phyloP scores from a whole-genome alignment of 2,797 vertebrate species.

The Hydrolagus colliei region DNA sequence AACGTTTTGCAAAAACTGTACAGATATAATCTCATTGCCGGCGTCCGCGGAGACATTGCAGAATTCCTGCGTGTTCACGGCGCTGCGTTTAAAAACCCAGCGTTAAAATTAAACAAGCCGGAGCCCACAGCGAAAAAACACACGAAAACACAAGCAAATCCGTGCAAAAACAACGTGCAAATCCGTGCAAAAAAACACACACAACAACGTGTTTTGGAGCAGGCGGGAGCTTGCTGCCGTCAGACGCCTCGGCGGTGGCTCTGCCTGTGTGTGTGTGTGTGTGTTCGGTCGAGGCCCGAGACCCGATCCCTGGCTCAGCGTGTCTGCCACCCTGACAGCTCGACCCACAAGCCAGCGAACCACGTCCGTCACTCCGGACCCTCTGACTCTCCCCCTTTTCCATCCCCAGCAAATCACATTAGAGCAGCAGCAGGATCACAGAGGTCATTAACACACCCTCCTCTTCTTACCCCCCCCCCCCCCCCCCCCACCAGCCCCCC shows the following conservation, averaged over 20 bases:
- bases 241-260: slow-evolving; percentile 3
- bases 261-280: slow-evolving; percentile 7
- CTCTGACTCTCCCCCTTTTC: too few relatives aligned
- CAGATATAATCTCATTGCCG: neutral
- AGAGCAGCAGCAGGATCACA: neutral
- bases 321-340: slow-evolving; percentile 24
- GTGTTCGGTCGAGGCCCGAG: slow-evolving; percentile 24
- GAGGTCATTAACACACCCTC: neutral
- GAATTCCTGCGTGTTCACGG: neutral
- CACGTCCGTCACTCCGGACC: neutral
- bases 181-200: neutral
- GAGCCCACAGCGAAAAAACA: neutral
- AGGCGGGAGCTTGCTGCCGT: neutral
- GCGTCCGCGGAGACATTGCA: neutral
- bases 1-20: neutral
- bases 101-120: neutral
- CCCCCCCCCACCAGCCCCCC: neutral
- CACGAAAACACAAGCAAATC: slow-evolving; percentile 2
- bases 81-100: neutral
- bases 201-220: neutral
- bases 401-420: neutral
- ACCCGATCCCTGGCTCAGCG: neutral
- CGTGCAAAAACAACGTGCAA: neutral
- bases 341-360: slow-evolving; percentile 8
- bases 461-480: too few relatives aligned